Percentiles rank a stretch among this genome's conserved stretches.
phyloP scores from a whole-genome alignment of 92 coral and sea anemone genomes.

The Meandrina meandrites region DNA sequence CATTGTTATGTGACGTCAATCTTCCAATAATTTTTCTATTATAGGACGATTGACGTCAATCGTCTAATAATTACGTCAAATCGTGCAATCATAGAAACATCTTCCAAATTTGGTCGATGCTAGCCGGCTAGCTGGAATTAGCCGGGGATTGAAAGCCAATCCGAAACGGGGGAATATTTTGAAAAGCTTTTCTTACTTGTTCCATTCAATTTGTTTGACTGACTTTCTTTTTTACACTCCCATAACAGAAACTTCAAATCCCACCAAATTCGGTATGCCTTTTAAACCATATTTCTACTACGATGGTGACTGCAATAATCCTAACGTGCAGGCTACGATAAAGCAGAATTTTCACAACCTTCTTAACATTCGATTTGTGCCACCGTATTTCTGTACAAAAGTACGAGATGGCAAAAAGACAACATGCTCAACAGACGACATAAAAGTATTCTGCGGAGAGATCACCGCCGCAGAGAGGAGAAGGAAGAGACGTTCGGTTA shows the following conservation, averaged over 20 bases:
- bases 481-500: conserved; percentile 46
- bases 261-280: conserved; percentile 17
- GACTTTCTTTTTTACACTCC: neutral
- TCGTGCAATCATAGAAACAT: too few relatives aligned
- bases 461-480: conserved; percentile 49
- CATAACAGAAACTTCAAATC: conserved; percentile 61
- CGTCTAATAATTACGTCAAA: too few relatives aligned
- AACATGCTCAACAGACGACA: conserved; percentile 24
- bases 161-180: too few relatives aligned
- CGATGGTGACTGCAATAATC: conserved; percentile 78
- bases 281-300: conserved; percentile 47
- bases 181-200: neutral
- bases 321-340: conserved; percentile 53
- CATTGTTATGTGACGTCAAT: too few relatives aligned
- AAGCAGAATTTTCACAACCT: conserved; percentile 35
- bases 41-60: too few relatives aligned
- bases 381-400: conserved; percentile 73
- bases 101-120: too few relatives aligned
- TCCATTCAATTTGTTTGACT: neutral
- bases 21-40: too few relatives aligned
- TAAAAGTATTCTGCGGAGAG: conserved; percentile 68
- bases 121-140: too few relatives aligned
- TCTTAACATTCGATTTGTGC: conserved; percentile 31
- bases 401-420: too few relatives aligned
- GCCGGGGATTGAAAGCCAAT: too few relatives aligned